Conservation (phyloP, 1,140 invertebrate genomes). For the Drosophila sulfurigaster region DNA sequence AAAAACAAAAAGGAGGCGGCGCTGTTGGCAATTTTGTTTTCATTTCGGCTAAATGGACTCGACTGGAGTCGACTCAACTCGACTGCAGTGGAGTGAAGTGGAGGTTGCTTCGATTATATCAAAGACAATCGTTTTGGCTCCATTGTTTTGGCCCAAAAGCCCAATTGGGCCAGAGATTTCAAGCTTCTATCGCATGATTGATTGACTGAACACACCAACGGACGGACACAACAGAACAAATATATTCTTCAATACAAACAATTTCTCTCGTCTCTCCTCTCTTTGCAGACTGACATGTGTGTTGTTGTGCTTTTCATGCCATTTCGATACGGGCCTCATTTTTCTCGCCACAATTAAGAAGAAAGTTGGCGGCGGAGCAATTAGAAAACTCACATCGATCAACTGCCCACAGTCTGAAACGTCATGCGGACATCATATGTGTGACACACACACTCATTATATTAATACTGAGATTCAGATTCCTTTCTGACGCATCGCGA, state of each 20-base stretch:
- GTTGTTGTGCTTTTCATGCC: slow-evolving; percentile 72
- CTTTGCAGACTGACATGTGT: slow-evolving; percentile 29
- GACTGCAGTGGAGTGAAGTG: neutral
- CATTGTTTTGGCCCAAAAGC: slow-evolving; percentile 61
- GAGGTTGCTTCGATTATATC: slow-evolving; percentile 43
- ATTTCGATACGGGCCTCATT: slow-evolving; percentile 81
- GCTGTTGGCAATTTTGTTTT: slow-evolving; percentile 69
- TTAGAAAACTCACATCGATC: slow-evolving; percentile 82
- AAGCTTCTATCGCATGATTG: slow-evolving; percentile 72
- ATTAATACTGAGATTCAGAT: slow-evolving; percentile 20
- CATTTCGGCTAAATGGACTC: slow-evolving; percentile 68
- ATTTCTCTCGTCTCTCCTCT: slow-evolving; percentile 61
- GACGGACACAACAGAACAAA: slow-evolving; percentile 49
- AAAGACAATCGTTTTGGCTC: slow-evolving; percentile 35
- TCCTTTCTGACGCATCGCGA: neutral
- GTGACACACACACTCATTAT: neutral
- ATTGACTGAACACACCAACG: slow-evolving; percentile 51
- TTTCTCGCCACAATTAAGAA: slow-evolving; percentile 82
- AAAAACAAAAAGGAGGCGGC: slow-evolving; percentile 34
- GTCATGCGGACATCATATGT: slow-evolving; percentile 34
- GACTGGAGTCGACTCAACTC: slow-evolving; percentile 19
- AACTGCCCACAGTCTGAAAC: slow-evolving; percentile 54
- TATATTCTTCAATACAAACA: slow-evolving; percentile 60
- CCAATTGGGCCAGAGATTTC: slow-evolving; percentile 68
- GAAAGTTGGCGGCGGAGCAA: slow-evolving; percentile 73